Evolutionary conservation across 2,888 invertebrate species (phyloP).

Genomic region (Orchesellides sinensis): DNA sequence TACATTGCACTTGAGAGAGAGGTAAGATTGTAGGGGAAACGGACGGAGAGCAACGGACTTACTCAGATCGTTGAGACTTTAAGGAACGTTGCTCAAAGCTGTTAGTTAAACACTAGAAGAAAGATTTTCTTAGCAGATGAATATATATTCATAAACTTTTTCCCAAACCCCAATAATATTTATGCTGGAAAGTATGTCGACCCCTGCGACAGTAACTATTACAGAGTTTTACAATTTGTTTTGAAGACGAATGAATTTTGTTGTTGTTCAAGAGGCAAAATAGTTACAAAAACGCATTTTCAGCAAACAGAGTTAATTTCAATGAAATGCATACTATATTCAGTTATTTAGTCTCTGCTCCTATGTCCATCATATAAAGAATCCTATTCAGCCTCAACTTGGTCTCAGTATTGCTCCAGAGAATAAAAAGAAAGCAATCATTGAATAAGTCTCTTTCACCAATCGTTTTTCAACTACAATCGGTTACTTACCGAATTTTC

Average conservation of each 20-base stretch:
- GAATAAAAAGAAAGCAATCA: conserved; percentile 55
- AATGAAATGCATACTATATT: conserved; percentile 51
- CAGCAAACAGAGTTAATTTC: conserved; percentile 34
- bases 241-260: background rate
- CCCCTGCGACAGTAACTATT: too few species aligned
- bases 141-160: too few species aligned
- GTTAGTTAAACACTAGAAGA: background rate
- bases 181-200: background rate
- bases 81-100: conserved; percentile 24
- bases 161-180: background rate
- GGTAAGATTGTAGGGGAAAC: conserved; percentile 20
- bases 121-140: background rate
- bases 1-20: conserved; percentile 65
- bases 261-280: background rate
- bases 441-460: conserved; percentile 28
- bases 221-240: conserved; percentile 5
- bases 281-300: conserved; percentile 18
- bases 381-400: conserved; percentile 18
- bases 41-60: conserved; percentile 52
- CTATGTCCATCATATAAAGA: too few species aligned
- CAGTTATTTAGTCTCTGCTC: too few species aligned
- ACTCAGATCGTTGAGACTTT: conserved; percentile 7
- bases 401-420: conserved; percentile 42
- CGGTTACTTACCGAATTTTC: conserved; percentile 16
- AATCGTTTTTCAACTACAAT: conserved; percentile 23